Conservation (phyloP, 2,888 invertebrate genomes). For the Pterobdella sp. region DNA sequence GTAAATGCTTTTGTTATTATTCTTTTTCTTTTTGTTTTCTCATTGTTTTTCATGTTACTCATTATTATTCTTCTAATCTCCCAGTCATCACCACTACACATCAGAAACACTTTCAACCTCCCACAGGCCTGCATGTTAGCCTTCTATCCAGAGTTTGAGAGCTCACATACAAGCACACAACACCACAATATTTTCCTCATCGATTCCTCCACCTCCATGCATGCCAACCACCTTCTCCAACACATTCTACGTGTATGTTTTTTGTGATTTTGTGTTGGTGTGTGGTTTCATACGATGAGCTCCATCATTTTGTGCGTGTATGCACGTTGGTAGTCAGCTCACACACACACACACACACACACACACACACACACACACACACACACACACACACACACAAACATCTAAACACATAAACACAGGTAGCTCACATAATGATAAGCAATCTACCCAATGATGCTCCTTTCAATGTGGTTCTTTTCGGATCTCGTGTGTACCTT, state of each 20-base stretch:
- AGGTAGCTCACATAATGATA: constrained; percentile 44
- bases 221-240: neutral
- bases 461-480: constrained; percentile 52
- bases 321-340: too few species aligned
- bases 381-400: neutral
- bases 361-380: neutral
- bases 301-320: constrained; percentile 49
- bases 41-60: too few species aligned
- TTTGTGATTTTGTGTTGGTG: neutral
- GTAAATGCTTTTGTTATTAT: too few species aligned
- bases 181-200: constrained; percentile 47
- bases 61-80: too few species aligned
- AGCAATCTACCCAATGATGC: constrained; percentile 46
- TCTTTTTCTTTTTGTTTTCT: too few species aligned
- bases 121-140: constrained; percentile 51
- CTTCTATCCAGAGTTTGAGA: constrained; percentile 53
- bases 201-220: constrained; percentile 47
- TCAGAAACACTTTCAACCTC: neutral
- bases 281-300: constrained; percentile 41
- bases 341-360: neutral
- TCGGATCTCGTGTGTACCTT: constrained; percentile 46
- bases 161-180: constrained; percentile 40
- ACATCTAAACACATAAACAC: neutral
- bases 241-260: neutral
- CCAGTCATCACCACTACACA: neutral